phyloP scores from a whole-genome alignment of 1,140 invertebrate species.

The Eueides isabella region DNA sequence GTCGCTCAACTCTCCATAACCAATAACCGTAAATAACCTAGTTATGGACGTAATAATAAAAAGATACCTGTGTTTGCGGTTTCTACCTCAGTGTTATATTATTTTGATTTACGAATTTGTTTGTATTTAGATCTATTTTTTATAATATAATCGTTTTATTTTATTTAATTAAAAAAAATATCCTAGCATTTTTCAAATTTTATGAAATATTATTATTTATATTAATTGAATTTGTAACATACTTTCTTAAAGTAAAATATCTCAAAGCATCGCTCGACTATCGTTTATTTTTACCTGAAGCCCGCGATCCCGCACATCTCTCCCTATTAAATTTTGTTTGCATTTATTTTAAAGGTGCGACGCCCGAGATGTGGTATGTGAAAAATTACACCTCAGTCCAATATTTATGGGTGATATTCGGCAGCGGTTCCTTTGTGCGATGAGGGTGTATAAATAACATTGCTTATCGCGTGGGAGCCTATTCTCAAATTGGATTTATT shows the following conservation, averaged over 20 bases:
- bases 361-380: conserved; percentile 80
- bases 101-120: not conserved
- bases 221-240: conserved; percentile 53
- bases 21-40: conserved; percentile 78
- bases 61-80: conserved; percentile 30
- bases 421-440: conserved; percentile 80
- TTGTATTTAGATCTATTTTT: no score
- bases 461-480: conserved; percentile 81
- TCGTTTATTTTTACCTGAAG: conserved; percentile 81
- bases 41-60: conserved; percentile 38
- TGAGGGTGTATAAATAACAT: conserved; percentile 81
- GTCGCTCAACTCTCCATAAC: conserved; percentile 77
- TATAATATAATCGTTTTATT: no score
- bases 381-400: conserved; percentile 82
- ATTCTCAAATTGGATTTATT: conserved; percentile 80
- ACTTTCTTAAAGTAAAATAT: conserved; percentile 69
- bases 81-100: conserved; percentile 11
- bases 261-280: conserved; percentile 64
- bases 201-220: conserved; percentile 41
- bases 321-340: conserved; percentile 82
- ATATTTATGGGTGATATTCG: conserved; percentile 83
- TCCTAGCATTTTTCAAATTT: no score
- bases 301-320: conserved; percentile 79
- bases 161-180: no score
- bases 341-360: conserved; percentile 82